Base-by-base conservation (phyloP, 2,797 vertebrate species). In the Poecilia wingei region DNA sequence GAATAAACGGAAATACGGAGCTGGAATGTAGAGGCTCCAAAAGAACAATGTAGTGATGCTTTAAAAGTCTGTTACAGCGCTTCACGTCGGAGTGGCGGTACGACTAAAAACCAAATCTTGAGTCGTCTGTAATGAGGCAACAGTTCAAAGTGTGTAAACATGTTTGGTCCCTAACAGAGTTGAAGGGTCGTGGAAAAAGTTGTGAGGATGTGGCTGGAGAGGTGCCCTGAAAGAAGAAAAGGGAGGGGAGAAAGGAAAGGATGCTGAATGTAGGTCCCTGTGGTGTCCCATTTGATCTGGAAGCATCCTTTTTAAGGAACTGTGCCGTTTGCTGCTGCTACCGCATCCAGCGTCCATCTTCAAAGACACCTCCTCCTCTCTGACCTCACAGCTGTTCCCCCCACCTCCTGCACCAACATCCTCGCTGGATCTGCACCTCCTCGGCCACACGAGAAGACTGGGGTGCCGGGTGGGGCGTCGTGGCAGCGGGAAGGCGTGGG, bases 101-200 rank as follows among this genome's bases (percentile, higher is more conserved):
- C 76, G 76, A 76, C 78, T 70, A 22, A 86, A 53, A 87, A 80
- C 70, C 45, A 74, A 91, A 87, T 46, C 49, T 43, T 75, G 83
- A 47, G 81, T 75, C 28, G 57, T 85, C 82, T 77, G 46, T 76
- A 59, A 87, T 64, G 81, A 25, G 79, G 86, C 76, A 85, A 75
- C 79, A 51, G 61, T 88, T 80, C 28, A 36, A 89, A 90, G 90
- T 79, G 82, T 90, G 88, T 89, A 80, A 91, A 93, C 86, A 74
- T 70, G 82, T 91, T 95, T 95, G 94, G 94, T 94, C 94, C 94
- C 92, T 81, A 91, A 91, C 83, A 43, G 87, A 89, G 84, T 45
- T 53, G 79, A 86, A 79, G 82, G 80, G 79, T 79, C 51, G 82
- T 82, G 79, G 77, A 79, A 78, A 76, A 78, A 86, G 79, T 86